phyloP scores from a whole-genome alignment of 2,888 invertebrate genomes.

The Subacronicta megacephala region DNA sequence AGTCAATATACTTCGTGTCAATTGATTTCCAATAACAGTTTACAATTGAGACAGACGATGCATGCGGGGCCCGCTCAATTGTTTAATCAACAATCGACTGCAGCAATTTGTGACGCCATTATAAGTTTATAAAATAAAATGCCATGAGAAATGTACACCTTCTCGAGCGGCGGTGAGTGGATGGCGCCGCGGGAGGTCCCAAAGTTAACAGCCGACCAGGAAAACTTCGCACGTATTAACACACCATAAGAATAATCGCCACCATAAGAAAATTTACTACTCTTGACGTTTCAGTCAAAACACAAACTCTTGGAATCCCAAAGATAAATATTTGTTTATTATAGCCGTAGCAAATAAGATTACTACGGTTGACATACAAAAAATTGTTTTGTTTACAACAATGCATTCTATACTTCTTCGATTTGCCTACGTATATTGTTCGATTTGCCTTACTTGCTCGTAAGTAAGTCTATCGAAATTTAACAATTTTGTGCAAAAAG shows the following conservation, averaged over 20 bases:
- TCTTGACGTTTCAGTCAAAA: slow-evolving; percentile 57
- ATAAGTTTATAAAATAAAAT: slow-evolving; percentile 72
- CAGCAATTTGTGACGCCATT: slow-evolving; percentile 73
- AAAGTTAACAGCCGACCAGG: slow-evolving; percentile 58
- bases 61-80: slow-evolving; percentile 85
- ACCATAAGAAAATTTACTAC: slow-evolving; percentile 52
- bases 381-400: slow-evolving; percentile 25
- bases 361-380: slow-evolving; percentile 56
- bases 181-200: slow-evolving; percentile 65
- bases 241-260: slow-evolving; percentile 15
- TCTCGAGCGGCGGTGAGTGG: slow-evolving; percentile 40
- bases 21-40: slow-evolving; percentile 88
- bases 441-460: slow-evolving; percentile 21
- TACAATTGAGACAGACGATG: slow-evolving; percentile 82
- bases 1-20: slow-evolving; percentile 79
- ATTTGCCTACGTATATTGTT: slow-evolving; percentile 1
- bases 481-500: slow-evolving; percentile 51
- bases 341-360: slow-evolving; percentile 61
- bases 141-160: slow-evolving; percentile 62
- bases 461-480: slow-evolving; percentile 20
- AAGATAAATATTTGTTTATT: slow-evolving; percentile 61
- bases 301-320: slow-evolving; percentile 53
- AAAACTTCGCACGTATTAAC: slow-evolving; percentile 58
- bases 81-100: slow-evolving; percentile 82
- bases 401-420: slow-evolving; percentile 18